These are phyloP conservation scores for Drosophila yakuba DNA, from an alignment of 1,140 invertebrate species.

Conservation along the genomic window DNA sequence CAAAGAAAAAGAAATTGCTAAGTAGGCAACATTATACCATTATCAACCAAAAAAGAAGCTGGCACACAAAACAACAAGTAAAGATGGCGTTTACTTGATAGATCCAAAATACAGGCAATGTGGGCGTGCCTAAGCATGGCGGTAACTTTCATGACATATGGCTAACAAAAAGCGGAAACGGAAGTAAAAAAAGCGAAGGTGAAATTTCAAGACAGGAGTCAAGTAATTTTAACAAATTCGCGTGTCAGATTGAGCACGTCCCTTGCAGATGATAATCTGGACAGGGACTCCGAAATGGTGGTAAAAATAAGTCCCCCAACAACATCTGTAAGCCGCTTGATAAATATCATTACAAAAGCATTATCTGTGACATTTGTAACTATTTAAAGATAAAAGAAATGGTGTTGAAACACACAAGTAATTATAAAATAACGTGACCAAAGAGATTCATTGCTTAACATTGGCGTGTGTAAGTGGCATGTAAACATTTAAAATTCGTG, in stretches of 20 bases:
- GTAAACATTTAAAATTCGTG: conserved; percentile 46
- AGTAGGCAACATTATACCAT: conserved; percentile 16
- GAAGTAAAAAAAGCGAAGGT: conserved; percentile 19
- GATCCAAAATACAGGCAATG: conserved; percentile 37
- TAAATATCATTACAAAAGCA: neutral
- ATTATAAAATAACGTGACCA: neutral
- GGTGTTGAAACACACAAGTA: neutral
- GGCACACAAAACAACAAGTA: conserved; percentile 24
- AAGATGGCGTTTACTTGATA: conserved; percentile 66
- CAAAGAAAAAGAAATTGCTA: neutral
- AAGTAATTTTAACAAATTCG: conserved; percentile 47
- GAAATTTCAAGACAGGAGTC: conserved; percentile 43
- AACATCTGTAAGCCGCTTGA: neutral
- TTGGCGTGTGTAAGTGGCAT: neutral
- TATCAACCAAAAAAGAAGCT: conserved; percentile 10
- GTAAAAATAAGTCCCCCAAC: neutral
- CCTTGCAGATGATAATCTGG: conserved; percentile 15
- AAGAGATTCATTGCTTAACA: neutral
- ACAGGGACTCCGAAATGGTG: neutral
- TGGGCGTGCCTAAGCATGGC: conserved; percentile 17
- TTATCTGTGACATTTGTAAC: neutral
- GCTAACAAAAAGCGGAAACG: conserved; percentile 56
- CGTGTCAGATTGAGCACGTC: conserved; percentile 27
- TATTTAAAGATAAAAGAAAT: neutral
- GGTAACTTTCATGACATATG: conserved; percentile 14